Evolutionary conservation across 2,888 invertebrate species (phyloP).

Genomic region (Junonia oenone): DNA sequence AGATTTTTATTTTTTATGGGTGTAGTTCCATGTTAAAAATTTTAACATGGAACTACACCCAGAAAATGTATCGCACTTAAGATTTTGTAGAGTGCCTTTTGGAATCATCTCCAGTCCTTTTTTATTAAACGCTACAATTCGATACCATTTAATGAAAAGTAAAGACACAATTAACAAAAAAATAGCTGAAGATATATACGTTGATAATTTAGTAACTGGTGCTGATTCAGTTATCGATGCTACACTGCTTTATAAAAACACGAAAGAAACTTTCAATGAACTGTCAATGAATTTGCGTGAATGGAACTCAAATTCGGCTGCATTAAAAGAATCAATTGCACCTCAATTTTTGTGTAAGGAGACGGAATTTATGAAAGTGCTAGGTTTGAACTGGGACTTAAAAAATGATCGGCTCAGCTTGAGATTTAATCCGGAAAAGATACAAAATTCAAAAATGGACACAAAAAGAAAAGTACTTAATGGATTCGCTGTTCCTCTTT

Average conservation of each 20-base stretch:
- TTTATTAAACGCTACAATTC: constrained; percentile 25
- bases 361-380: not conserved
- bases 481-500: too few species aligned
- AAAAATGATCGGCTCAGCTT: not conserved
- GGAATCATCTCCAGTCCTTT: constrained; percentile 23
- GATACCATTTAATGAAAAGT: constrained; percentile 13
- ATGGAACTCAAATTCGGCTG: too few species aligned
- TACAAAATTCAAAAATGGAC: too few species aligned
- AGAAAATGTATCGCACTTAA: constrained; percentile 20
- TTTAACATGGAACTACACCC: not conserved
- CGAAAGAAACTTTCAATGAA: constrained; percentile 4
- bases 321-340: too few species aligned
- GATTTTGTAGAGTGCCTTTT: constrained; percentile 14
- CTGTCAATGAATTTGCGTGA: constrained; percentile 9
- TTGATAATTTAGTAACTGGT: constrained; percentile 12
- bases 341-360: too few species aligned
- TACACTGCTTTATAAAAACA: constrained; percentile 2
- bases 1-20: constrained; percentile 32
- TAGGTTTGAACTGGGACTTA: not conserved
- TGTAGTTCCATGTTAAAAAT: constrained; percentile 31
- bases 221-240: not conserved
- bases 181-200: constrained; percentile 11
- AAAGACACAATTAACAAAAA: not conserved
- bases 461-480: too few species aligned
- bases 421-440: constrained; percentile 9